These are phyloP conservation scores for Microcaecilia unicolor DNA, from an alignment of 2,797 vertebrate genomes.

Conservation along the genomic window DNA sequence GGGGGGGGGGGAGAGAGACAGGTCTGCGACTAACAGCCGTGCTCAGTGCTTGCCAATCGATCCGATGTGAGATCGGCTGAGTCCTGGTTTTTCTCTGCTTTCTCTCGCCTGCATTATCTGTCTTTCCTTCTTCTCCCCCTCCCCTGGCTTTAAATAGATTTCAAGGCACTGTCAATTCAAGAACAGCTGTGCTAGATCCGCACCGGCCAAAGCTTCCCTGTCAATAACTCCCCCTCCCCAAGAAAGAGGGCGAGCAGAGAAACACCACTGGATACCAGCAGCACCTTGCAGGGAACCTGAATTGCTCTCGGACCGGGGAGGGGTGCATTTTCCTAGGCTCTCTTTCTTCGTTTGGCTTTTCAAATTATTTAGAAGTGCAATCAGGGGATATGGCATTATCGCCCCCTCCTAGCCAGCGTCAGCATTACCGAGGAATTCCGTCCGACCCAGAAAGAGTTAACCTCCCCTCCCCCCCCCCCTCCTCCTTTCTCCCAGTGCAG, in stretches of 20 bases:
- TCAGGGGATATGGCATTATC: too few species aligned
- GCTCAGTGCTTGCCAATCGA: constrained; percentile 60
- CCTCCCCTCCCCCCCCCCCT: constrained; percentile 15
- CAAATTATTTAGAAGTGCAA: too few species aligned
- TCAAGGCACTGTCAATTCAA: constrained; percentile 60
- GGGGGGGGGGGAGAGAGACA: constrained; percentile 51
- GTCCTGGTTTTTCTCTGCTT: constrained; percentile 45
- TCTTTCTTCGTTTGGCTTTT: too few species aligned
- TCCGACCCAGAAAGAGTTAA: constrained; percentile 23
- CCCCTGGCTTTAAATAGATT: constrained; percentile 62
- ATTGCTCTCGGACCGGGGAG: too few species aligned
- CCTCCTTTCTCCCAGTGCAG: constrained; percentile 20
- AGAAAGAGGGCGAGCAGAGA: too few species aligned
- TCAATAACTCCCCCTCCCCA: constrained; percentile 31
- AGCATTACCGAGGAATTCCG: too few species aligned
- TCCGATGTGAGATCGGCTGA: constrained; percentile 58
- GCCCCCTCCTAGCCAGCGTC: too few species aligned
- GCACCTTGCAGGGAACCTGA: too few species aligned
- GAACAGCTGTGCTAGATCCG: constrained; percentile 55
- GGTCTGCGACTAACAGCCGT: constrained; percentile 61
- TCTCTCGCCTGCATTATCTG: constrained; percentile 39
- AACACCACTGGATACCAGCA: constrained; percentile 25
- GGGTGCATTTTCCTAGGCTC: too few species aligned
- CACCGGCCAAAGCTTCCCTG: constrained; percentile 41
- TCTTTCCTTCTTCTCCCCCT: constrained; percentile 52